phyloP scores from a whole-genome alignment of 2,888 invertebrate species.

The Cylindroiulus punctatus region DNA sequence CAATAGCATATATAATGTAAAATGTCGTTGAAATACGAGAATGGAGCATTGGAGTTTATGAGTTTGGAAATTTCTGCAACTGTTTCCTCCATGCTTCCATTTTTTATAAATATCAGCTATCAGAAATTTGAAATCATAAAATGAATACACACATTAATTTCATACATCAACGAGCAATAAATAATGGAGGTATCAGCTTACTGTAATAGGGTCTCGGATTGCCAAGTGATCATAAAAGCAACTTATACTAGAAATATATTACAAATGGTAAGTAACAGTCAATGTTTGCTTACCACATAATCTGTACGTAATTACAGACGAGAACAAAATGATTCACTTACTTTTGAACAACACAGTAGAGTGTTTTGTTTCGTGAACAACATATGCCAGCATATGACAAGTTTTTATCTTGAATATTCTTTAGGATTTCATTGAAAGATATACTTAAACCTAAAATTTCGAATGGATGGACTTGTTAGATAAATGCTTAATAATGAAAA shows the following conservation, averaged over 20 bases:
- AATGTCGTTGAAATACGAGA: conserved; percentile 1
- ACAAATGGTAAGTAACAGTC: background rate
- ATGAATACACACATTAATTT: background rate
- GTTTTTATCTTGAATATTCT: background rate
- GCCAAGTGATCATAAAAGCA: conserved; percentile 31
- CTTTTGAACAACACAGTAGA: conserved; percentile 30
- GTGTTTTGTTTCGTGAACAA: background rate
- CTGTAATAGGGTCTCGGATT: background rate
- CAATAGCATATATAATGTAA: conserved; percentile 9
- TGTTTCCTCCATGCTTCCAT: conserved; percentile 22
- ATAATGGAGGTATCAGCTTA: background rate
- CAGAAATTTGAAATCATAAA: background rate
- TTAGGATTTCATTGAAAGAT: conserved; percentile 26
- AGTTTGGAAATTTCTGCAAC: background rate
- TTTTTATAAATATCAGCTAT: background rate
- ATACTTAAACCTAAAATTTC: conserved; percentile 1
- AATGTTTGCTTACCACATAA: background rate
- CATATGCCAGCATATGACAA: background rate
- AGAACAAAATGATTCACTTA: background rate
- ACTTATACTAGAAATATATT: background rate
- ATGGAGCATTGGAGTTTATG: background rate
- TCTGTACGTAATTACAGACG: background rate
- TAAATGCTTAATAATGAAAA: background rate
- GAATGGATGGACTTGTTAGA: background rate
- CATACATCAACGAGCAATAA: background rate